Percentiles rank a stretch among this genome's conserved stretches.
These are phyloP conservation scores for Enteromius unitaeniatus DNA, from an alignment of 2,797 vertebrate genomes.

Conservation along the genomic window DNA sequence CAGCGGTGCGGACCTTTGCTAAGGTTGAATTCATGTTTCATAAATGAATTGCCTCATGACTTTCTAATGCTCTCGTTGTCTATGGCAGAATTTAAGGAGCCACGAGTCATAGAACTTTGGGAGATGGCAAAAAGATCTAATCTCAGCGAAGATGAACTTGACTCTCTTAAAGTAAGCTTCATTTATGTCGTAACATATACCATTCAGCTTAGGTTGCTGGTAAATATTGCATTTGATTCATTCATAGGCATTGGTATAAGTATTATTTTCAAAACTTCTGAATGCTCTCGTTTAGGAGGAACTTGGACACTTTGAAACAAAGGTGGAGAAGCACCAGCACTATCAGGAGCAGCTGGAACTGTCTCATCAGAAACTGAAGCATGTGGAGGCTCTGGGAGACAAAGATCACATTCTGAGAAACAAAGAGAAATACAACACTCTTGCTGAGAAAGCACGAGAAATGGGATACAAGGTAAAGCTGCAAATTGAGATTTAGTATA, in stretches of 20 bases:
- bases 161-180: slow-evolving; percentile 87
- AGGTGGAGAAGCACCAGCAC: slow-evolving; percentile 96
- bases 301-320: slow-evolving; percentile 94
- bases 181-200: neutral
- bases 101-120: slow-evolving; percentile 95
- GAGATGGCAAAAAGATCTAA: slow-evolving; percentile 91
- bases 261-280: neutral
- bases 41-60: neutral
- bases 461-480: slow-evolving; percentile 92
- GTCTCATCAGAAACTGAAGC: slow-evolving; percentile 93
- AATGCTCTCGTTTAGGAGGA: slow-evolving; percentile 84
- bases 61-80: neutral
- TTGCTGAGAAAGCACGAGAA: slow-evolving; percentile 91
- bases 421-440: slow-evolving; percentile 86
- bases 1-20: slow-evolving; percentile 77
- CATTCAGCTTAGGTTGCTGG: neutral
- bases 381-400: slow-evolving; percentile 87
- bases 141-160: slow-evolving; percentile 88
- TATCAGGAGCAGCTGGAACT: slow-evolving; percentile 95
- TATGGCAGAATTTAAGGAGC: slow-evolving; percentile 90
- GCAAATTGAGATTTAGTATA: neutral
- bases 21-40: neutral
- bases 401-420: slow-evolving; percentile 88
- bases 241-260: neutral
- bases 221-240: neutral